These are phyloP conservation scores for Drosophila fungiperda DNA, from an alignment of 2,888 invertebrate species.

Conservation along the genomic window DNA sequence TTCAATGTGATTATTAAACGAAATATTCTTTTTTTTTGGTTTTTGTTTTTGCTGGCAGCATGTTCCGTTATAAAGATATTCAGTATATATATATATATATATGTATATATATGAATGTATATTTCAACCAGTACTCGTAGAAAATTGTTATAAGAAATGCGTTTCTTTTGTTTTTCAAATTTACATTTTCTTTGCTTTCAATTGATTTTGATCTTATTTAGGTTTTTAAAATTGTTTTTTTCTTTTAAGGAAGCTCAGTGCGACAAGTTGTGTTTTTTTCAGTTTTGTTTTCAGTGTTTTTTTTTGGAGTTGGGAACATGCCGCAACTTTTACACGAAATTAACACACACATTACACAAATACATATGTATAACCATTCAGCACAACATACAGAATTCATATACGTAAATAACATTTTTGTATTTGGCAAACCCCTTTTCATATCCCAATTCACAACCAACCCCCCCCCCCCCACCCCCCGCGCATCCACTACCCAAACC, in stretches of 20 bases:
- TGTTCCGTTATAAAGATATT: conserved; percentile 48
- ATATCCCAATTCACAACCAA: neutral
- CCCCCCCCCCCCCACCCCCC: neutral
- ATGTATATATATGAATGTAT: conserved; percentile 18
- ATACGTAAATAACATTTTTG: conserved; percentile 57
- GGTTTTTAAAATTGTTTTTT: conserved; percentile 2
- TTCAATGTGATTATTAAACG: conserved; percentile 64
- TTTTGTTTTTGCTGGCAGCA: conserved; percentile 57
- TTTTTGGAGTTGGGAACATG: conserved; percentile 62
- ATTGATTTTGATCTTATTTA: conserved; percentile 16
- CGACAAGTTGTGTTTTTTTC: conserved; percentile 30
- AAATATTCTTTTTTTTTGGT: conserved; percentile 41
- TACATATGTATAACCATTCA: conserved; percentile 65
- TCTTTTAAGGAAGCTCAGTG: conserved; percentile 33
- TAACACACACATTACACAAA: conserved; percentile 74
- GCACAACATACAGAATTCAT: conserved; percentile 77
- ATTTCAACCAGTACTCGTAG: conserved; percentile 39
- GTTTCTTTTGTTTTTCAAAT: conserved; percentile 11
- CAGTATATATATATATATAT: conserved; percentile 14
- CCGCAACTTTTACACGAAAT: conserved; percentile 64
- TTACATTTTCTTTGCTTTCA: conserved; percentile 8
- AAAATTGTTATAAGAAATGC: conserved; percentile 48
- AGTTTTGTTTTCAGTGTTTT: neutral
- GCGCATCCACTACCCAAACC: neutral
- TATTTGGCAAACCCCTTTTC: conserved; percentile 9